Percentiles rank a stretch among this genome's conserved stretches.
phyloP scores from a whole-genome alignment of 2,113 vertebrate species.

The Hoplias malabaricus region DNA sequence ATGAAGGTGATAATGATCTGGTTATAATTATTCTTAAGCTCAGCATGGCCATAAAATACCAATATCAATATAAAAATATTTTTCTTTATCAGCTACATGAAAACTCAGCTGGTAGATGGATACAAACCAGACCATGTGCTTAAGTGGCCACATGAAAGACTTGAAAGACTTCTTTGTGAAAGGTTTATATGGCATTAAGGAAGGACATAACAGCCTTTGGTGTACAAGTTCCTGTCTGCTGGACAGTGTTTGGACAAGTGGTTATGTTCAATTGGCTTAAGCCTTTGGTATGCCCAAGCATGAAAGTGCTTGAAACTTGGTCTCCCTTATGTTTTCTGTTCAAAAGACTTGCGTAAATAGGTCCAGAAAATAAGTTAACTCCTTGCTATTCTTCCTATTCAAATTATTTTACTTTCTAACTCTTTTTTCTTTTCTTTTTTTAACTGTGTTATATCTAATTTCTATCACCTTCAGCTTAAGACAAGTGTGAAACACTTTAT shows the following conservation, averaged over 20 bases:
- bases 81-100: background rate
- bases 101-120: background rate
- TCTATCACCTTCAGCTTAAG: background rate
- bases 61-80: no score
- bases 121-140: background rate
- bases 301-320: conserved; percentile 11
- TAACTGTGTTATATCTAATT: background rate
- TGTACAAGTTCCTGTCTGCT: conserved; percentile 15
- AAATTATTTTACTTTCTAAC: no score
- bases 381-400: background rate
- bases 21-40: conserved; percentile 49
- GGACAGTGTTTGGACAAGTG: conserved; percentile 31
- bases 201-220: conserved; percentile 41
- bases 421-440: no score
- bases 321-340: background rate
- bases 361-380: background rate
- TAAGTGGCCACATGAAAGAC: no score
- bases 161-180: conserved; percentile 41
- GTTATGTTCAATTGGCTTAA: background rate
- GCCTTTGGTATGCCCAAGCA: conserved; percentile 9
- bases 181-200: conserved; percentile 36
- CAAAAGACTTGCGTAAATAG: background rate
- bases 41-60: background rate
- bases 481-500: conserved; percentile 23
- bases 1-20: conserved; percentile 47